Evolutionary conservation across 2,888 invertebrate genomes (phyloP).

Genomic region (Rhingia campestris): DNA sequence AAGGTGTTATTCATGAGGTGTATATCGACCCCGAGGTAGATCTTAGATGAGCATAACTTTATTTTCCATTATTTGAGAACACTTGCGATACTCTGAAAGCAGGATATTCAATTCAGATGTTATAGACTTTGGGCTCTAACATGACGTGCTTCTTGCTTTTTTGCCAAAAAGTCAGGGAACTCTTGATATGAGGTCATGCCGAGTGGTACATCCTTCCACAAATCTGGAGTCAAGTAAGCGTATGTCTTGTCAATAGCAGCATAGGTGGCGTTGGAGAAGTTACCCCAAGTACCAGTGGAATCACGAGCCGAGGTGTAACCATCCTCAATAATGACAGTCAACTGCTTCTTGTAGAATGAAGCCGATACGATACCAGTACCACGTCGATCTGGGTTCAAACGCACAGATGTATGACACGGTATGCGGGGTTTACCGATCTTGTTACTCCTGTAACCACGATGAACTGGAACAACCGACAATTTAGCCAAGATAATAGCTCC

Average conservation of each 20-base stretch:
- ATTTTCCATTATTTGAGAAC: slow-evolving; percentile 35
- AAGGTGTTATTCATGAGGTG: too few relatives aligned
- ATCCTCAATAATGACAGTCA: slow-evolving; percentile 99
- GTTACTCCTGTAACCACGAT: slow-evolving; percentile 99
- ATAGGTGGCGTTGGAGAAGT: slow-evolving; percentile 99
- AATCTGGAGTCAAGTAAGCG: slow-evolving; percentile 98
- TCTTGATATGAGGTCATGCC: slow-evolving; percentile 98
- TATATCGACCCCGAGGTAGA: too few relatives aligned
- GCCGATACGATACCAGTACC: slow-evolving; percentile 99
- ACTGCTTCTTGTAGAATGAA: slow-evolving; percentile 98
- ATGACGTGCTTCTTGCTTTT: slow-evolving; percentile 77
- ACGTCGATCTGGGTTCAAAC: slow-evolving; percentile 99
- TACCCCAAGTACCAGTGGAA: slow-evolving; percentile 98
- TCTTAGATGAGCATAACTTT: slow-evolving; percentile 14
- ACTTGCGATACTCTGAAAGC: slow-evolving; percentile 19
- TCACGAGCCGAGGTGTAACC: slow-evolving; percentile 99
- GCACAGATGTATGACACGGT: slow-evolving; percentile 99
- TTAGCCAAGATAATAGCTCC: slow-evolving; percentile 99
- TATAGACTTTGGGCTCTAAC: slow-evolving; percentile 55
- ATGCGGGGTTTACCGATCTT: slow-evolving; percentile 99
- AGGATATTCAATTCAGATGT: slow-evolving; percentile 19
- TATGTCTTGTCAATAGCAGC: slow-evolving; percentile 99
- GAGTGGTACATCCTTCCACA: slow-evolving; percentile 98
- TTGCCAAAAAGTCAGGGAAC: slow-evolving; percentile 92
- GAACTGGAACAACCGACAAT: slow-evolving; percentile 98